phyloP scores from a whole-genome alignment of 2,797 vertebrate genomes.

The Amblyraja radiata region DNA sequence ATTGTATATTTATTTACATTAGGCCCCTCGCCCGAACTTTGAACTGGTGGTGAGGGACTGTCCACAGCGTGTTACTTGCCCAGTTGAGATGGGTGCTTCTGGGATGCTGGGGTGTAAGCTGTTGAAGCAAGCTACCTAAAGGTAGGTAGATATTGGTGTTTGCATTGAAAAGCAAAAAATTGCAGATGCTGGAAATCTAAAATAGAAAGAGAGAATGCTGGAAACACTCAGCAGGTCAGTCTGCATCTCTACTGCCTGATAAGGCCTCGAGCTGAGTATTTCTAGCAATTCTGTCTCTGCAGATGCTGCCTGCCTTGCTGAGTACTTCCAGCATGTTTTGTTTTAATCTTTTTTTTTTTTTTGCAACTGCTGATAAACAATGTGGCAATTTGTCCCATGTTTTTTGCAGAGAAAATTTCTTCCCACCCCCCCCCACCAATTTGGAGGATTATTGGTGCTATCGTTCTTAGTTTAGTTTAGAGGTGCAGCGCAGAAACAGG shows the following conservation, averaged over 20 bases:
- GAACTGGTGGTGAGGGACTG: conserved; percentile 35
- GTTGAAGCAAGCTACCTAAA: conserved; percentile 7
- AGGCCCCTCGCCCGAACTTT: conserved; percentile 31
- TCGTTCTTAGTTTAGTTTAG: no score
- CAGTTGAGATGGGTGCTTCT: conserved; percentile 27
- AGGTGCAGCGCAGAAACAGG: no score
- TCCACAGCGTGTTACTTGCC: conserved; percentile 11
- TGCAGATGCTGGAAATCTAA: no score
- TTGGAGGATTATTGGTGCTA: background rate
- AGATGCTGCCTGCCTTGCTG: no score
- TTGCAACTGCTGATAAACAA: background rate
- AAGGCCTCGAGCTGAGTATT: no score
- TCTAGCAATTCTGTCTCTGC: no score
- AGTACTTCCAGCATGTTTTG: no score
- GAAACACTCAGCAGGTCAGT: no score
- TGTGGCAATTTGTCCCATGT: background rate
- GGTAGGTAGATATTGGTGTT: conserved; percentile 30
- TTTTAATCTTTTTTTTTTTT: background rate
- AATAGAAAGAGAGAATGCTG: no score
- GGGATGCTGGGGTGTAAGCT: conserved; percentile 14
- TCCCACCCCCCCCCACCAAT: background rate
- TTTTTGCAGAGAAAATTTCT: background rate
- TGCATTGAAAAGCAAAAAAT: no score
- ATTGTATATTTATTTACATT: conserved; percentile 34
- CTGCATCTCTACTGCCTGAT: no score